These are phyloP conservation scores for Balanococcus diminutus DNA, from an alignment of 2,888 invertebrate genomes.

Conservation along the genomic window DNA sequence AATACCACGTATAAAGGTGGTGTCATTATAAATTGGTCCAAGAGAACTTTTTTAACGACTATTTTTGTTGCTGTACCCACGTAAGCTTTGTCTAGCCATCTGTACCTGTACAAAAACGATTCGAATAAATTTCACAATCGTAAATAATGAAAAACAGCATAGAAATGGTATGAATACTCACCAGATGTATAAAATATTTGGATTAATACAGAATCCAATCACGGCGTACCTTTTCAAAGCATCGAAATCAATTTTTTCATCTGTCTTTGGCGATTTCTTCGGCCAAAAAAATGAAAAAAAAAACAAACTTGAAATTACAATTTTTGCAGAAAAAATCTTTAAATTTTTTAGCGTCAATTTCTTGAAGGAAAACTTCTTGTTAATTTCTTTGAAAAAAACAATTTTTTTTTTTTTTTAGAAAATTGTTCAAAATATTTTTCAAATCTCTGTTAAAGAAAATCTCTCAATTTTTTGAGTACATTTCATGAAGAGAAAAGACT, in stretches of 20 bases:
- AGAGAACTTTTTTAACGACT: slow-evolving; percentile 72
- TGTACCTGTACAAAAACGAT: slow-evolving; percentile 79
- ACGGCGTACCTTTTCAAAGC: slow-evolving; percentile 68
- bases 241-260: slow-evolving; percentile 62
- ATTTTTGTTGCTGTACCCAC: slow-evolving; percentile 70
- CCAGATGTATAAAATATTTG: slow-evolving; percentile 70
- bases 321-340: too few relatives aligned
- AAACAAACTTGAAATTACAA: neutral
- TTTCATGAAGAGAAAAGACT: too few relatives aligned
- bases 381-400: too few relatives aligned
- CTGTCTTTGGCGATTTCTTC: slow-evolving; percentile 58
- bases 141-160: neutral
- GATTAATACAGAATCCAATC: slow-evolving; percentile 68
- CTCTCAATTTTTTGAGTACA: too few relatives aligned
- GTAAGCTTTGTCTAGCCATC: slow-evolving; percentile 74
- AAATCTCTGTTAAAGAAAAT: too few relatives aligned
- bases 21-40: slow-evolving; percentile 80
- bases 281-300: slow-evolving; percentile 42
- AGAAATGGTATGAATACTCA: slow-evolving; percentile 61
- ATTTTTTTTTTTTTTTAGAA: too few relatives aligned
- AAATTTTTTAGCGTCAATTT: too few relatives aligned
- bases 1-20: slow-evolving; percentile 74
- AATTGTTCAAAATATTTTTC: too few relatives aligned
- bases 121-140: neutral
- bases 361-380: too few relatives aligned